A percentile compares a stretch with the other conserved stretches of the same genome.
These are phyloP conservation scores for Siniperca obscura DNA, from an alignment of 2,797 vertebrate genomes.

Conservation along the genomic window DNA sequence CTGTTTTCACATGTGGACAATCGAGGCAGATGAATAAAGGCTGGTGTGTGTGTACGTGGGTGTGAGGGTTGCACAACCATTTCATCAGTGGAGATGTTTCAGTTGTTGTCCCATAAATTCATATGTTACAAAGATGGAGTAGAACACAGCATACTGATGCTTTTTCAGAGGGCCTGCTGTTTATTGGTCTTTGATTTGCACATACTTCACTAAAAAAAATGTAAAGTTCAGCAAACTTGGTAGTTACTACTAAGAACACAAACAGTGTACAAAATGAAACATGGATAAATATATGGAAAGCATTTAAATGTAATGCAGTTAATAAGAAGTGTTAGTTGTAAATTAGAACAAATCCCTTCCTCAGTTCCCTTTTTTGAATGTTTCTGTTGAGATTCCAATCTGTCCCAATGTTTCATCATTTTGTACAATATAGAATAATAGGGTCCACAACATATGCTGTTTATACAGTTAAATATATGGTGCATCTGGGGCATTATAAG, in stretches of 20 bases:
- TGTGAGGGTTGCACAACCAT: slow-evolving; percentile 10
- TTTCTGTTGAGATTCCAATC: background rate
- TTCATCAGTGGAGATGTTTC: slow-evolving; percentile 45
- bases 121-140: slow-evolving; percentile 31
- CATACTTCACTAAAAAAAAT: background rate
- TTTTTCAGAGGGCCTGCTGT: slow-evolving; percentile 12
- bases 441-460: background rate
- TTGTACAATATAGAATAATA: background rate
- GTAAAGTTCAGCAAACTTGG: background rate
- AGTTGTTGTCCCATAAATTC: slow-evolving; percentile 24
- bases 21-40: slow-evolving; percentile 58
- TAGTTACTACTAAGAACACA: background rate
- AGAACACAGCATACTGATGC: slow-evolving; percentile 2
- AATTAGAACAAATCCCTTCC: background rate
- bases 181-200: slow-evolving; percentile 11
- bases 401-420: background rate
- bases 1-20: slow-evolving; percentile 59
- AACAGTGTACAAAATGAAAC: background rate
- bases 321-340: background rate
- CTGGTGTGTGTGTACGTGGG: slow-evolving; percentile 18
- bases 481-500: background rate
- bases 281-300: background rate
- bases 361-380: background rate
- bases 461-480: background rate
- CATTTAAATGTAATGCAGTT: background rate